phyloP scores from a whole-genome alignment of 2,113 vertebrate species.

The Rutilus rutilus region DNA sequence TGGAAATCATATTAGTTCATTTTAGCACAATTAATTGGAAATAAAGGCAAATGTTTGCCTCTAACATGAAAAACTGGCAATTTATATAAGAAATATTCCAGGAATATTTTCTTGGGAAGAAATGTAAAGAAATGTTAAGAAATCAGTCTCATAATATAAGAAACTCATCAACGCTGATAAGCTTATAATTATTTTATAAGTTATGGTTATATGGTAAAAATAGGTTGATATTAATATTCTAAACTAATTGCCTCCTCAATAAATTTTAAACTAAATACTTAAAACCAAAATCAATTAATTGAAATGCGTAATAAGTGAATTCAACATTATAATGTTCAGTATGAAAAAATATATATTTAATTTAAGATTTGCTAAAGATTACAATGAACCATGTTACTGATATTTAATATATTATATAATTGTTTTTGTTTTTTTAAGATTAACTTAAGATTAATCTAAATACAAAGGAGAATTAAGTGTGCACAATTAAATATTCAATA shows the following conservation, averaged over 20 bases:
- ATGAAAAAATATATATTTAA: not conserved
- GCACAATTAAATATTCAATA: not conserved
- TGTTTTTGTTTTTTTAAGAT: not conserved
- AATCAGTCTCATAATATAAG: not conserved
- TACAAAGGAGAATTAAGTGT: not conserved
- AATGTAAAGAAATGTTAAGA: not conserved
- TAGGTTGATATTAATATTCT: not conserved
- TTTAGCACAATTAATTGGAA: not conserved
- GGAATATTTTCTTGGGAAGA: not conserved
- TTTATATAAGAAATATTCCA: not conserved
- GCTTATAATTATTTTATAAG: not conserved
- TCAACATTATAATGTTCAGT: not conserved
- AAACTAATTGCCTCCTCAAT: not conserved
- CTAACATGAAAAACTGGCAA: not conserved
- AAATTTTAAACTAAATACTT: not conserved
- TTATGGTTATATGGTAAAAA: not conserved
- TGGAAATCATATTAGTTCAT: too few relatives aligned
- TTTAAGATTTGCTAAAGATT: not conserved
- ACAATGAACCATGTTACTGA: not conserved
- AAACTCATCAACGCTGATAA: not conserved
- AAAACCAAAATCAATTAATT: not conserved
- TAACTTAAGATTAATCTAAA: too few relatives aligned
- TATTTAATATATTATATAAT: not conserved
- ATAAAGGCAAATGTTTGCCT: not conserved
- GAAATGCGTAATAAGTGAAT: not conserved